These are phyloP conservation scores for Holothuria scabra DNA, from an alignment of 53 echinoderm and acorn worm species.

Conservation along the genomic window DNA sequence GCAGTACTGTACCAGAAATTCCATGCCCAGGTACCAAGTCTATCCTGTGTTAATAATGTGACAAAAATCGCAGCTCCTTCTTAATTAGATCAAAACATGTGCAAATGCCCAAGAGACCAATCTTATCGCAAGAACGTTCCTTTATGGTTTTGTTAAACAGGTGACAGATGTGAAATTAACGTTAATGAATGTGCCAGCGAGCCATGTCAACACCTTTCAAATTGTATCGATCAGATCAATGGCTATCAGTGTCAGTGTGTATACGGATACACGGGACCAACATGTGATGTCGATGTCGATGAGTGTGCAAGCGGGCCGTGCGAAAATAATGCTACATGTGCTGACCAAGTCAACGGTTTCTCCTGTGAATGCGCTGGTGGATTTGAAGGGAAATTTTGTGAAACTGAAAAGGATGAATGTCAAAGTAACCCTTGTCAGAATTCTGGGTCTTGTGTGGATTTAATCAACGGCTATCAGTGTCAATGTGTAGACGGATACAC, in stretches of 20 bases:
- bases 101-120: too few species aligned
- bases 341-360: too few species aligned
- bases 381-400: too few species aligned
- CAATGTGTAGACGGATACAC: constrained; percentile 24
- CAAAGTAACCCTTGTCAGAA: too few species aligned
- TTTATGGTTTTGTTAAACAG: not conserved
- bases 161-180: constrained; percentile 55
- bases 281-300: constrained; percentile 38
- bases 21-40: too few species aligned
- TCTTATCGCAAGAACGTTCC: too few species aligned
- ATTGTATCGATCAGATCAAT: constrained; percentile 41
- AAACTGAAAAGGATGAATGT: too few species aligned
- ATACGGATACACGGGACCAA: constrained; percentile 31
- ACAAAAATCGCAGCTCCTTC: too few species aligned
- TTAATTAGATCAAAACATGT: too few species aligned
- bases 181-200: constrained; percentile 56
- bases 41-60: too few species aligned
- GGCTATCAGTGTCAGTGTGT: constrained; percentile 43
- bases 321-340: constrained; percentile 18
- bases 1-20: too few species aligned
- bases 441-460: constrained; percentile 27
- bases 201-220: constrained; percentile 36
- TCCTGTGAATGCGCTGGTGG: not conserved
- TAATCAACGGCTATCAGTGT: constrained; percentile 15
- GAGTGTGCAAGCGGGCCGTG: constrained; percentile 56